Evolutionary conservation across 1,140 invertebrate genomes (phyloP).

Genomic region (Drosophila baimaii): DNA sequence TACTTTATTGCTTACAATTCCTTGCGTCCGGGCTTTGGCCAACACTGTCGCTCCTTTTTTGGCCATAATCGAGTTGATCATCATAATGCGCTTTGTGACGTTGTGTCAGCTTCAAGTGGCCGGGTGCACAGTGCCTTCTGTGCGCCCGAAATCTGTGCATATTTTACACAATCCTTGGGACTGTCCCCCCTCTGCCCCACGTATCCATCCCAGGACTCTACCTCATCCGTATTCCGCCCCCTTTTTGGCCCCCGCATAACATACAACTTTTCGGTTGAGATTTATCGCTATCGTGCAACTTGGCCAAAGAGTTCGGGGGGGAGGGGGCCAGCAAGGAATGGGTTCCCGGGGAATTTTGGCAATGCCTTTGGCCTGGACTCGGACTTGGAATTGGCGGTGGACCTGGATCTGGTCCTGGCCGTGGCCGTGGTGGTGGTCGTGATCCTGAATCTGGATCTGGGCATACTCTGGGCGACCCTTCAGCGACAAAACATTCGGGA

Average conservation of each 20-base stretch:
- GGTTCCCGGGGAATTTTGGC: slow-evolving; percentile 52
- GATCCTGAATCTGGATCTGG: slow-evolving; percentile 5
- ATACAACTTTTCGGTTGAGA: slow-evolving; percentile 68
- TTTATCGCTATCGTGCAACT: slow-evolving; percentile 77
- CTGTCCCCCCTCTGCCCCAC: neutral
- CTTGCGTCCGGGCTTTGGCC: slow-evolving; percentile 11
- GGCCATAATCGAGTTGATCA: slow-evolving; percentile 69
- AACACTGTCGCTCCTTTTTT: slow-evolving; percentile 29
- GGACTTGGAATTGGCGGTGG: slow-evolving; percentile 19
- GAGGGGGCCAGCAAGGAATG: neutral
- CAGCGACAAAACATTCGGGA: slow-evolving; percentile 45
- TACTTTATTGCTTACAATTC: neutral
- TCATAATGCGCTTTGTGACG: slow-evolving; percentile 79
- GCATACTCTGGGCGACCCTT: slow-evolving; percentile 51
- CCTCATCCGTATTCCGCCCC: slow-evolving; percentile 9
- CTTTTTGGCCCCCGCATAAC: slow-evolving; percentile 16
- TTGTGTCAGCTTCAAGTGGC: slow-evolving; percentile 72
- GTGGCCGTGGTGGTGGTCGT: slow-evolving; percentile 43
- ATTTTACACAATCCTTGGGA: slow-evolving; percentile 74
- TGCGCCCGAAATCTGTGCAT: slow-evolving; percentile 63
- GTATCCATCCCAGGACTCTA: neutral
- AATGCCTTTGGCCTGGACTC: slow-evolving; percentile 62
- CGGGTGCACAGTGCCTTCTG: slow-evolving; percentile 37
- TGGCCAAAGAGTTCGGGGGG: slow-evolving; percentile 49
- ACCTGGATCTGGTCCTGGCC: slow-evolving; percentile 2